These are phyloP conservation scores for Alosa alosa DNA, from an alignment of 2,113 vertebrate species.

Conservation along the genomic window DNA sequence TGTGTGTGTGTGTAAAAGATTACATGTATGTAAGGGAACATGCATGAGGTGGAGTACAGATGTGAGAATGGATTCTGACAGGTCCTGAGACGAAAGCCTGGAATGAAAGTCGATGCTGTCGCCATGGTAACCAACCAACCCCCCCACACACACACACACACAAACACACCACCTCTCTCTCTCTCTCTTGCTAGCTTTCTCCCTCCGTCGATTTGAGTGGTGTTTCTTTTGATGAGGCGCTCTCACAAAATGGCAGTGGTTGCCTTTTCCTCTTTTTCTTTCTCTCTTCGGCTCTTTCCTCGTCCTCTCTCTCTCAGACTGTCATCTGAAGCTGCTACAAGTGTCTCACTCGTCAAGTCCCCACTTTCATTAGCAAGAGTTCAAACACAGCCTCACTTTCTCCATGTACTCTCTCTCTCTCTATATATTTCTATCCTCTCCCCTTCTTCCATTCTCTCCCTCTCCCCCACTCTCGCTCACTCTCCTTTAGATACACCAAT, in stretches of 20 bases:
- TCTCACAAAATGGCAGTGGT: constrained; percentile 47
- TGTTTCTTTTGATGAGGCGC: constrained; percentile 50
- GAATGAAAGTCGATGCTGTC: constrained; percentile 63
- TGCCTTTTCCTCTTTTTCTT: constrained; percentile 19
- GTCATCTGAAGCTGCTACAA: neutral
- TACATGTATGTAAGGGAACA: constrained; percentile 12
- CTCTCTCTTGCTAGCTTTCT: neutral
- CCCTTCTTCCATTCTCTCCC: neutral
- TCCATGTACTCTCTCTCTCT: neutral
- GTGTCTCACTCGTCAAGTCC: neutral
- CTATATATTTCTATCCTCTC: neutral
- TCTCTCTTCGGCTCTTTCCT: neutral
- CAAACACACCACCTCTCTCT: constrained; percentile 43
- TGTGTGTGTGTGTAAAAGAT: neutral
- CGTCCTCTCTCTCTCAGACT: neutral
- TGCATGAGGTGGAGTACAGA: neutral
- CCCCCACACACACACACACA: constrained; percentile 50
- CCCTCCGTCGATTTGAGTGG: constrained; percentile 52
- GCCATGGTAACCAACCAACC: constrained; percentile 64
- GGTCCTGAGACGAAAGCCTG: constrained; percentile 47
- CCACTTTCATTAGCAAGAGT: neutral
- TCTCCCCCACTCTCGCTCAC: neutral
- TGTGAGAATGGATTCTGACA: constrained; percentile 34
- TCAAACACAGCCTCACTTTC: constrained; percentile 2
- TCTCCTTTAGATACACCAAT: neutral